Conservation (phyloP, 2,113 vertebrate genomes). For the Eira barbara region DNA sequence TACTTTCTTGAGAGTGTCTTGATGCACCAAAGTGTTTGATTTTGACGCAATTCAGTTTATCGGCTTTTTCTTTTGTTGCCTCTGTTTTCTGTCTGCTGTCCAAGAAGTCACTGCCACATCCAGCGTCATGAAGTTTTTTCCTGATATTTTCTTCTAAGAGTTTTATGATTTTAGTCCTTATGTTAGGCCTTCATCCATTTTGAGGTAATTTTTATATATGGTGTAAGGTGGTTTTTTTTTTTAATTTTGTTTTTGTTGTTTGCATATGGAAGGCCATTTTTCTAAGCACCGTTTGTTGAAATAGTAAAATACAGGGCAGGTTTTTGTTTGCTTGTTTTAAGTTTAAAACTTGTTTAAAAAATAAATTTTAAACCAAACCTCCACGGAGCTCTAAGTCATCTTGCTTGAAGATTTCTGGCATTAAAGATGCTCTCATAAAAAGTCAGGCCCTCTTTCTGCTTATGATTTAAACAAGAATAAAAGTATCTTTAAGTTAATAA, state of each 20-base stretch:
- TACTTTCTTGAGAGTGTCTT: neutral
- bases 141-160: neutral
- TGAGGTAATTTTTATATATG: neutral
- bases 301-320: neutral
- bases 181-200: neutral
- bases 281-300: neutral
- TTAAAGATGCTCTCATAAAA: neutral
- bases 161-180: neutral
- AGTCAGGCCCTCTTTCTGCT: neutral
- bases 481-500: neutral
- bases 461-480: neutral
- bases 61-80: neutral
- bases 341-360: constrained; percentile 27
- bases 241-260: neutral
- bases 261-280: neutral
- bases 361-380: neutral
- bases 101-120: neutral
- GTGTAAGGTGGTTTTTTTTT: neutral
- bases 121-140: neutral
- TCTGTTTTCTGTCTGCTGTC: neutral
- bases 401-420: neutral
- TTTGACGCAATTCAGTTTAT: neutral
- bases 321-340: neutral
- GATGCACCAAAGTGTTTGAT: neutral
- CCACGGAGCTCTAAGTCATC: neutral